Percentiles rank a stretch among this genome's conserved stretches.
These are phyloP conservation scores for Mus caroli DNA, from an alignment of 2,797 vertebrate genomes.

Conservation along the genomic window DNA sequence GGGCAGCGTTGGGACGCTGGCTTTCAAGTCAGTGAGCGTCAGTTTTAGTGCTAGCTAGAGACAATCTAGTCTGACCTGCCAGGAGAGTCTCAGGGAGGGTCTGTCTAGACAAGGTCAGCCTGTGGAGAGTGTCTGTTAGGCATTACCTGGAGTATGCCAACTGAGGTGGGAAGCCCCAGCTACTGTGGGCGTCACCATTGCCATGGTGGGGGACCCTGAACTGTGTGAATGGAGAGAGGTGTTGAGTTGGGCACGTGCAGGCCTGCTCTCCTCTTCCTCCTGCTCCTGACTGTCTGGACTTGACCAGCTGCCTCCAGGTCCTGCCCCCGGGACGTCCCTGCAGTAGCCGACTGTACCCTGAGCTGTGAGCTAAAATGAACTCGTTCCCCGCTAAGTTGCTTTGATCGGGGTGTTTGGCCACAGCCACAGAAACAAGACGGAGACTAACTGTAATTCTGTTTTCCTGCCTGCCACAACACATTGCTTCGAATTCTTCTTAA, in stretches of 20 bases:
- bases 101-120: neutral
- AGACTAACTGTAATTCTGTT: neutral
- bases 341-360: rapidly evolving
- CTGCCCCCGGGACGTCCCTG: neutral
- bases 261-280: rapidly evolving
- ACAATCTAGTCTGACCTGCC: neutral
- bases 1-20: neutral
- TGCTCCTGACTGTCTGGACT: neutral
- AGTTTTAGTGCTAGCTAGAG: neutral
- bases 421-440: neutral
- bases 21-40: neutral
- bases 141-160: neutral
- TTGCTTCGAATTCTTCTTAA: neutral
- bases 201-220: no score
- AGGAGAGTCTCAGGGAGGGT: neutral
- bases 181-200: no score
- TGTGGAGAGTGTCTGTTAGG: neutral
- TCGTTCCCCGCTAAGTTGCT: neutral
- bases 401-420: neutral
- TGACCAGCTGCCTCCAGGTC: neutral
- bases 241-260: no score
- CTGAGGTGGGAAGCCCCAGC: neutral
- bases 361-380: neutral
- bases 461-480: neutral
- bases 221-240: neutral